Evolutionary conservation across 2,888 invertebrate genomes (phyloP), one percentile per base, ranked within the genome.

Genomic region (Julus scandinavius): DNA sequence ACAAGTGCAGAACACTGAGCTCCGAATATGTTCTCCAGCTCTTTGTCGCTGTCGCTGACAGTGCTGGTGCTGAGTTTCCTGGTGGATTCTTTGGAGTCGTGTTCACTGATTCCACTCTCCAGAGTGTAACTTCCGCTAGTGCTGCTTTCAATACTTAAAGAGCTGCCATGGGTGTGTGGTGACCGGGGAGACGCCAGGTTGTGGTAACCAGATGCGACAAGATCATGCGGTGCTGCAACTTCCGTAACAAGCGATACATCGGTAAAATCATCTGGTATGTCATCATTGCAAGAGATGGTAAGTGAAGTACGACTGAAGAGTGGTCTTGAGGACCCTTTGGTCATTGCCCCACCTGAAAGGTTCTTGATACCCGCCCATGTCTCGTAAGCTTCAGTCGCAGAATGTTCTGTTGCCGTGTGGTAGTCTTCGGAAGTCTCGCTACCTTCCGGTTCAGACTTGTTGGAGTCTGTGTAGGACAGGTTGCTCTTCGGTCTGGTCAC

Each of bases 371-470:
- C 80, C n/a, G 87, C 87, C 87, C 87, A 87, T 7, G 41, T 41
- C 80, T 87, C 87, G 45, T 83, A 87, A 13, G 87, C 80, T 50
- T 89, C 90, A 58, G 91, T 91, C 92, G 93, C 92, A 1, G 89
- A 89, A 93, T 92, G 94, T 94, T 91, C 95, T 94, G 95, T 97
- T 92, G 97, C 97, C 90, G 97, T 97, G 90, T 96, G 95, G 92
- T 97, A 97, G 92, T 97, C 97, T 92, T 97, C 97, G 89, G 97
- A 97, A 91, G 96, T 96, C 93, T 97, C 97, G 38, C 89, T 89
- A n/a, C 87, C 80, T 17, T 91, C 88, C 85, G 85, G 88, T 95
- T 94, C 88, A 17, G 89, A 89, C 85, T 89, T 88, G 92, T 95
- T 95, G 13, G 95, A 95, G 92, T 96, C 96, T 6, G 95, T 95